Conservation (phyloP, 2,888 invertebrate genomes). For the Malacosoma neustria region DNA sequence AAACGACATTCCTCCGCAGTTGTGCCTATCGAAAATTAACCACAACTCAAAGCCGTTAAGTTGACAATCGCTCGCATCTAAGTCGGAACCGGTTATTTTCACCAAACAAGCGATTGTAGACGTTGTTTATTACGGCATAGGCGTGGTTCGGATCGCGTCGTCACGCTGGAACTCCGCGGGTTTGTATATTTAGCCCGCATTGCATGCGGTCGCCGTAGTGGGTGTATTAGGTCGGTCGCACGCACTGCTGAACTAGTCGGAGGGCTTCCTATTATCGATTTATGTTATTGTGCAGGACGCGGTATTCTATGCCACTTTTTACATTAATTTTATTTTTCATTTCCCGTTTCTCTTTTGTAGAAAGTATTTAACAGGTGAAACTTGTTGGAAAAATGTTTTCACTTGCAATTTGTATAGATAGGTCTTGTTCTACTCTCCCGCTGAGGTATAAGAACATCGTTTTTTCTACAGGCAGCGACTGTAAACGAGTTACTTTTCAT, state of each 20-base stretch:
- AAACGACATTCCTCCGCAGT: slow-evolving; percentile 49
- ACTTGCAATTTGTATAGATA: slow-evolving; percentile 35
- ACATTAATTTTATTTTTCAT: slow-evolving; percentile 49
- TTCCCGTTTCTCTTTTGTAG: slow-evolving; percentile 55
- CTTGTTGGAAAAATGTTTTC: slow-evolving; percentile 51
- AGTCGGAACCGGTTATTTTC: slow-evolving; percentile 56
- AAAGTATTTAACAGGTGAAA: slow-evolving; percentile 47
- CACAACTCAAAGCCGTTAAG: slow-evolving; percentile 27
- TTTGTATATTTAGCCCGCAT: slow-evolving; percentile 72
- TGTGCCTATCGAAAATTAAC: slow-evolving; percentile 23
- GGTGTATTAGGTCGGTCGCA: slow-evolving; percentile 73
- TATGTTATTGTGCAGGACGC: slow-evolving; percentile 57
- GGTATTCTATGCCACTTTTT: slow-evolving; percentile 31
- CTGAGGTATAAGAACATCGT: neutral
- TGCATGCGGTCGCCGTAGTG: slow-evolving; percentile 58
- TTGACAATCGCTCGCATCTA: slow-evolving; percentile 26
- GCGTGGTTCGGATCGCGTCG: slow-evolving; percentile 45
- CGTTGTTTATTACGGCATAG: slow-evolving; percentile 60
- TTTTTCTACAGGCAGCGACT: neutral
- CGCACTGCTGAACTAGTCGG: slow-evolving; percentile 74
- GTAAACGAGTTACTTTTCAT: too few species aligned
- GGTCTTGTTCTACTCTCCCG: slow-evolving; percentile 9
- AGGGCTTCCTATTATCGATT: slow-evolving; percentile 73
- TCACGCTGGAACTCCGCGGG: slow-evolving; percentile 43
- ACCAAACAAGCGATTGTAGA: slow-evolving; percentile 60